These are phyloP conservation scores for Parapsyche elsis DNA, from an alignment of 1,140 invertebrate species.

Conservation along the genomic window DNA sequence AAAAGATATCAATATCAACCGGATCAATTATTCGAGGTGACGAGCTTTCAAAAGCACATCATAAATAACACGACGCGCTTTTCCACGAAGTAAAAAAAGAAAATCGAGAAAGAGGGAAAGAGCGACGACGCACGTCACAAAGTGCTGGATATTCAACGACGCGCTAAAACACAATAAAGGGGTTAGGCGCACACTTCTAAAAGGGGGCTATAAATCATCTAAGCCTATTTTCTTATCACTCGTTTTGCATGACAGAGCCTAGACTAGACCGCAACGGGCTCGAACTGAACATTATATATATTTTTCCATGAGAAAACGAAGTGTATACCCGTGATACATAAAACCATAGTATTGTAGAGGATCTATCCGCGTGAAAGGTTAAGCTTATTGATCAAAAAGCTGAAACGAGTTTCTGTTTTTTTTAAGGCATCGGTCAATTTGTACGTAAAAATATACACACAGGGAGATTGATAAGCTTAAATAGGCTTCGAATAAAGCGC, in stretches of 20 bases:
- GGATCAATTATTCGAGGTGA: constrained; percentile 19
- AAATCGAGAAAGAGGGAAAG: too few species aligned
- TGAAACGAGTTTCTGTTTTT: neutral
- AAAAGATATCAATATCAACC: constrained; percentile 8
- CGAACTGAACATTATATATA: neutral
- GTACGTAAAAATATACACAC: neutral
- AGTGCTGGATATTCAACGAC: neutral
- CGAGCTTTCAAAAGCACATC: neutral
- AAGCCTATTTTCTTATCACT: constrained; percentile 21
- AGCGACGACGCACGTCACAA: neutral
- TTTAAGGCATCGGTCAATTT: too few species aligned
- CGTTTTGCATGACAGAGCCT: constrained; percentile 13
- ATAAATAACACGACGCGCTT: too few species aligned
- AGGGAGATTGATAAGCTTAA: constrained; percentile 14
- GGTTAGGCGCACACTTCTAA: constrained; percentile 5
- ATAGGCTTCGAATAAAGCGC: constrained; percentile 1
- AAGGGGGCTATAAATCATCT: constrained; percentile 22
- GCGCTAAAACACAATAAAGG: constrained; percentile 19
- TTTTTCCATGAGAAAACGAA: neutral
- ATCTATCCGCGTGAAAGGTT: neutral
- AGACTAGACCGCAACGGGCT: too few species aligned
- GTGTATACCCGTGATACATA: too few species aligned
- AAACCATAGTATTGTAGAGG: neutral
- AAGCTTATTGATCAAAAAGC: neutral
- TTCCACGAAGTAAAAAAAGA: too few species aligned